Evolutionary conservation across 2,113 vertebrate species (phyloP).

Genomic region (Apteryx mantelli): DNA sequence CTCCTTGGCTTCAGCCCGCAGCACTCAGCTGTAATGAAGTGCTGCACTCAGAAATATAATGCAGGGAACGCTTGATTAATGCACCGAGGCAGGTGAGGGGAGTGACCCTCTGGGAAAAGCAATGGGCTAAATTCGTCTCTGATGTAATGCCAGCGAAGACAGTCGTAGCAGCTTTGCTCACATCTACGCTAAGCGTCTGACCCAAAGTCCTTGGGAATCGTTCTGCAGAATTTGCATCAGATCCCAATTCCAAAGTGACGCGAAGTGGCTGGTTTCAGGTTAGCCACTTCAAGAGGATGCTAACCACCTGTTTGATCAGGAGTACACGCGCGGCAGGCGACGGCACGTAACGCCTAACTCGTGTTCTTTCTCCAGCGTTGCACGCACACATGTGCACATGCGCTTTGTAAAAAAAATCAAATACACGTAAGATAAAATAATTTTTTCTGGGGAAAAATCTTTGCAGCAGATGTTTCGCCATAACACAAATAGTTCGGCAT

Average conservation of each 20-base stretch:
- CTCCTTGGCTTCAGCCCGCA: slow-evolving; percentile 45
- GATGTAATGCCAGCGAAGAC: background rate
- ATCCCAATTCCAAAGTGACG: background rate
- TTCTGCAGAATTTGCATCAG: background rate
- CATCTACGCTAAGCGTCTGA: background rate
- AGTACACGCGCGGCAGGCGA: background rate
- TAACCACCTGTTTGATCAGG: background rate
- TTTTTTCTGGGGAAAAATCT: background rate
- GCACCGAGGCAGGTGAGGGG: slow-evolving; percentile 29
- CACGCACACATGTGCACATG: background rate
- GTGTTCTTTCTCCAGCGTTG: background rate
- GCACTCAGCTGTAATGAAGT: slow-evolving; percentile 64
- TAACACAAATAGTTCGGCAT: background rate
- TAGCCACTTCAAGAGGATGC: background rate
- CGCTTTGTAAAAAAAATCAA: background rate
- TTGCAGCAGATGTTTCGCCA: background rate
- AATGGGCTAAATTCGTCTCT: background rate
- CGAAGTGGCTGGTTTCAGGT: background rate
- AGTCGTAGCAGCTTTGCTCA: background rate
- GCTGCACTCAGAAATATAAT: slow-evolving; percentile 44
- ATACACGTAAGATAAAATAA: background rate
- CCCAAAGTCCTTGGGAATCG: background rate
- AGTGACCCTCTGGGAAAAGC: slow-evolving; percentile 37
- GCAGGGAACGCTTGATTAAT: slow-evolving; percentile 47
- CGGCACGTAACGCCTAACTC: rapidly evolving